Percentiles rank a stretch among this genome's conserved stretches.
Conservation (phyloP, 2,797 vertebrate species). For the Peromyscus aztecus region DNA sequence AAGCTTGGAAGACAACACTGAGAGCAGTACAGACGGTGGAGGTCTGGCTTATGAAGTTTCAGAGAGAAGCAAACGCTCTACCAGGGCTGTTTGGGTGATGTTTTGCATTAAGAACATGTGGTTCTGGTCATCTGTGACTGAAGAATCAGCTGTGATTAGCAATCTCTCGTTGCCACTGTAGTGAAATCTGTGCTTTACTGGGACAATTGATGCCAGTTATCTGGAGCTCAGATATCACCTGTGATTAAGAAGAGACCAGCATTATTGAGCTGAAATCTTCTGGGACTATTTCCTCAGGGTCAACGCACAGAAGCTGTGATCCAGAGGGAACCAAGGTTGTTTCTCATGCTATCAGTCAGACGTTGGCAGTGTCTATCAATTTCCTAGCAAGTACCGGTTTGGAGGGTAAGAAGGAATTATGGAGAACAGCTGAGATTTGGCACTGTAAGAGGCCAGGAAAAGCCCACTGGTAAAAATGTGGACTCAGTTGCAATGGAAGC, state of each 20-base stretch:
- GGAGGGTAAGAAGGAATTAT: not conserved
- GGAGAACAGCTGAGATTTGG: not conserved
- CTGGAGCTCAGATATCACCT: not conserved
- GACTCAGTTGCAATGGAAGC: not conserved
- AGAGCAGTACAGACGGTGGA: not conserved
- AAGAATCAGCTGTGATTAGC: not conserved
- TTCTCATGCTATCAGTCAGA: not conserved
- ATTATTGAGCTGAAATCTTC: not conserved
- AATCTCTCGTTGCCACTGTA: not conserved
- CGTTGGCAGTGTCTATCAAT: not conserved
- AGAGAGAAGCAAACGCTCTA: not conserved
- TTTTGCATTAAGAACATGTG: conserved; percentile 14
- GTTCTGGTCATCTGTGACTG: not conserved
- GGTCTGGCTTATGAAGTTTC: not conserved
- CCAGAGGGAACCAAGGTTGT: not conserved
- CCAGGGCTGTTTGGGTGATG: not conserved
- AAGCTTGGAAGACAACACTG: not conserved
- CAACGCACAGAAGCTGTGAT: not conserved
- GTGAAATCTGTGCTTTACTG: not conserved
- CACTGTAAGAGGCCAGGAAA: not conserved
- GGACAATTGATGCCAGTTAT: not conserved
- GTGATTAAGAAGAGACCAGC: not conserved
- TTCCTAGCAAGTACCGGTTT: not conserved
- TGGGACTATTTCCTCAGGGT: not conserved
- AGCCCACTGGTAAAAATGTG: not conserved